phyloP scores from a whole-genome alignment of 2,888 invertebrate genomes.

The Aspidapion aeneum region DNA sequence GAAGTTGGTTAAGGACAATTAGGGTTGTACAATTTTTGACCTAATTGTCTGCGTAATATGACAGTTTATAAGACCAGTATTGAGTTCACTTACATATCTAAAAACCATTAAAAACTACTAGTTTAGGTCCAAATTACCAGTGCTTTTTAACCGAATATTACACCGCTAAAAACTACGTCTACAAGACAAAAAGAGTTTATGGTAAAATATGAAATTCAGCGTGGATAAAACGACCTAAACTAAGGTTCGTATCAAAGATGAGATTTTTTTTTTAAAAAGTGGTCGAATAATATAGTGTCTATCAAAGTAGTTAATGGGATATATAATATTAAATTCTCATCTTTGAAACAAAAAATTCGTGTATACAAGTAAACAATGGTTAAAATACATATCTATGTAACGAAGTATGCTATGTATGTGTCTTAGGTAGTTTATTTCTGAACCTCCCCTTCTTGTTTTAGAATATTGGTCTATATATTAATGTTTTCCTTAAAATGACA shows the following conservation, averaged over 20 bases:
- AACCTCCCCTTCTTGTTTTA: no score
- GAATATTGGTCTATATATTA: no score
- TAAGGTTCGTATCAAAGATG: background rate
- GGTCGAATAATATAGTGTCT: background rate
- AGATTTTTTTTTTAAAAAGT: background rate
- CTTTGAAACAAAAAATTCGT: background rate
- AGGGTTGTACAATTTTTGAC: background rate
- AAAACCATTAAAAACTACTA: no score
- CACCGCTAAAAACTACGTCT: no score
- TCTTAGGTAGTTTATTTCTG: no score
- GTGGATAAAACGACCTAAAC: background rate
- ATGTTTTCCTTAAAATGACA: no score
- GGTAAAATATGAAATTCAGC: background rate
- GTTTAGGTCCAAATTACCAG: background rate
- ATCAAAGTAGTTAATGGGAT: background rate
- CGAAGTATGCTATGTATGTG: no score
- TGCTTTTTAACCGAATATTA: background rate
- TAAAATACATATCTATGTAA: background rate
- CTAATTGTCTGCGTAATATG: background rate
- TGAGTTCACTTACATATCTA: background rate
- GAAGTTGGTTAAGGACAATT: background rate
- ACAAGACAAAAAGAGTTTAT: background rate
- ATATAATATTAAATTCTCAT: background rate
- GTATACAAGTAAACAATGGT: background rate
- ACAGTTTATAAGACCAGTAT: background rate